Evolutionary conservation across 2,888 invertebrate genomes (phyloP), one percentile per base, ranked within the genome.

Genomic region (Eupelmus urozonus): DNA sequence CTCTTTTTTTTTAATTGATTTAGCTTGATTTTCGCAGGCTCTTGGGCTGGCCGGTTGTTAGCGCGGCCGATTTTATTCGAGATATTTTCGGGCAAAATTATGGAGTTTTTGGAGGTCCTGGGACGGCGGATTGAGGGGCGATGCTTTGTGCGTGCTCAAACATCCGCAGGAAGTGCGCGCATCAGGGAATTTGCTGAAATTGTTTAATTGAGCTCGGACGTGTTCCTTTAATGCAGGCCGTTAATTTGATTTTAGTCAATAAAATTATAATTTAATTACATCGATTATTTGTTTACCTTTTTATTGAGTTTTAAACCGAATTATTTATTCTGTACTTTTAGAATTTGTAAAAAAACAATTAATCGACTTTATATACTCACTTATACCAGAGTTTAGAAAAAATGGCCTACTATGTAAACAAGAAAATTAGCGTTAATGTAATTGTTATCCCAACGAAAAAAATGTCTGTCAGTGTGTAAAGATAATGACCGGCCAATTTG

Each of bases 401-500:
- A 45, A 27, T 65, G 13, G 3, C 3, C 25, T 63, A n/a, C n/a
- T n/a, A 71, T 75, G 79, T 62, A 71, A 75, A 79, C 75, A 79
- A 60, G 74, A 11, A 27, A 63, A 70, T 78, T 63, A 59, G 57
- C 16, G 49, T 71, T 73, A 74, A 76, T 78, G 65, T 73, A 78
- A 78, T 70, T 57, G 65, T 49, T 62, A 65, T 40, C 60, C 3
- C 40, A 62, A 25, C 1, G 42, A 42, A 27, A 2, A 62, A 59
- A 60, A 70, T 65, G 25, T 59, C 70, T 71, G 65, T 66, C 74
- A 65, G 75, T 27, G 71, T 60, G 5, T 34, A 53, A 40, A 67
- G 55, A 63, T 76, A 79, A 79, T 76, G 53, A 62, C 16, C 16
- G 53, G n/a, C 40, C 57, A 67, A 79, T 79, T 75, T 66, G 67